These are phyloP conservation scores for Helicorthomorpha holstii DNA, from an alignment of 1,140 invertebrate genomes.

Conservation along the genomic window DNA sequence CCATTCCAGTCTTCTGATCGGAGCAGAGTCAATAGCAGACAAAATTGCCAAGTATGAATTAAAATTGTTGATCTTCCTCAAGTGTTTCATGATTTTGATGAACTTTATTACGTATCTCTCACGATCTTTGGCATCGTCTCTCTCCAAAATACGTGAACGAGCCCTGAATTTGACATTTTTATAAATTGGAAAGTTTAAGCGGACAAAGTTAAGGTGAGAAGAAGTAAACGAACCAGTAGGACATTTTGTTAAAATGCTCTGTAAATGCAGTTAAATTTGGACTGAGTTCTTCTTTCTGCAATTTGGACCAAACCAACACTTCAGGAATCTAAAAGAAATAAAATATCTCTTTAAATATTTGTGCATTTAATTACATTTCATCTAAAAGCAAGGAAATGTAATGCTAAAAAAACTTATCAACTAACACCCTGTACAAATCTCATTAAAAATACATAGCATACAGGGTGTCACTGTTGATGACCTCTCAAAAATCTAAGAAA, in stretches of 20 bases:
- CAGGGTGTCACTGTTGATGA: too few relatives aligned
- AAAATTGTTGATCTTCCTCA: slow-evolving; percentile 95
- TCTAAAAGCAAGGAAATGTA: too few relatives aligned
- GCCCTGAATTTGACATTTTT: slow-evolving; percentile 36
- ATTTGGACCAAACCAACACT: slow-evolving; percentile 88
- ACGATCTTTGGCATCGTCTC: slow-evolving; percentile 75
- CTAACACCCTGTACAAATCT: background rate
- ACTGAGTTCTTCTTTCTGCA: slow-evolving; percentile 90
- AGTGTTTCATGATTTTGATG: slow-evolving; percentile 95
- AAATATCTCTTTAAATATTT: too few relatives aligned
- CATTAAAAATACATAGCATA: too few relatives aligned
- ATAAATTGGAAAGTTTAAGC: too few relatives aligned
- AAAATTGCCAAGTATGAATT: slow-evolving; percentile 94
- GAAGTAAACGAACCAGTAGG: slow-evolving; percentile 68
- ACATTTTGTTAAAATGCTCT: slow-evolving; percentile 99
- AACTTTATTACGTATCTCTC: slow-evolving; percentile 93
- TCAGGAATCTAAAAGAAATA: slow-evolving; percentile 69
- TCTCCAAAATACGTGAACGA: slow-evolving; percentile 54
- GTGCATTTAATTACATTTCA: too few relatives aligned
- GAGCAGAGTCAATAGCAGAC: slow-evolving; percentile 90
- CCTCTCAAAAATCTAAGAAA: too few relatives aligned
- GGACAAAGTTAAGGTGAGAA: too few relatives aligned
- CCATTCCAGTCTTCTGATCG: slow-evolving; percentile 87
- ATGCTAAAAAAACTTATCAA: slow-evolving; percentile 6
- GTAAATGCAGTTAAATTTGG: slow-evolving; percentile 94